Conservation (phyloP, 2,797 vertebrate genomes). For the Halcyon smyrnensis region DNA sequence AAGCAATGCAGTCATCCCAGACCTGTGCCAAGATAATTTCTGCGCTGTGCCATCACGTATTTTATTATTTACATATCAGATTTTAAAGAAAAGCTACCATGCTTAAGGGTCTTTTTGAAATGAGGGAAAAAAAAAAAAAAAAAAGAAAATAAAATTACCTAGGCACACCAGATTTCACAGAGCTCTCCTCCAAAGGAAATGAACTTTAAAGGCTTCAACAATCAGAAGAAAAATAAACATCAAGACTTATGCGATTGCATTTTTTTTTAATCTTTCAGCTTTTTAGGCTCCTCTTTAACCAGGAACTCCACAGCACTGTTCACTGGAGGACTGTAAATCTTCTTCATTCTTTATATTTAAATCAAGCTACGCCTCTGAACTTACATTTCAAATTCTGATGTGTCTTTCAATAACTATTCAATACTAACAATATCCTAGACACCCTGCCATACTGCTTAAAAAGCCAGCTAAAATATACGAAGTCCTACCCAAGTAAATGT, state of each 20-base stretch:
- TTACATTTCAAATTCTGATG: not conserved
- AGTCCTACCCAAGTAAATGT: not conserved
- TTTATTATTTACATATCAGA: conserved; percentile 27
- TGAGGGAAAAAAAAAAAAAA: not conserved
- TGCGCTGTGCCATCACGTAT: not conserved
- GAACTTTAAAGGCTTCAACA: conserved; percentile 14
- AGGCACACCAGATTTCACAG: not conserved
- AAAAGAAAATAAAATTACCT: not conserved
- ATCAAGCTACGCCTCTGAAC: not conserved
- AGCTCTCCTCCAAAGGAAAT: not conserved
- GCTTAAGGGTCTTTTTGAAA: not conserved
- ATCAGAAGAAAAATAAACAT: not conserved
- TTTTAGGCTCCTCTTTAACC: not conserved
- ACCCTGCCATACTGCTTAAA: not conserved
- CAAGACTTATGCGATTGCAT: not conserved
- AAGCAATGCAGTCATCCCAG: conserved; percentile 38
- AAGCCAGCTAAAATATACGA: not conserved
- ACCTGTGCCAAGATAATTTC: conserved; percentile 43
- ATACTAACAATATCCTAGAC: not conserved
- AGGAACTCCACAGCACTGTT: not conserved
- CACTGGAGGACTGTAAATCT: not conserved
- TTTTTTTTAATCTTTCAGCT: not conserved
- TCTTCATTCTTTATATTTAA: not conserved
- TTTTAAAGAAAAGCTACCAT: not conserved
- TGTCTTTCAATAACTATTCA: not conserved